These are phyloP conservation scores for Bombus fervidus DNA, from an alignment of 1,140 invertebrate species.

Conservation along the genomic window DNA sequence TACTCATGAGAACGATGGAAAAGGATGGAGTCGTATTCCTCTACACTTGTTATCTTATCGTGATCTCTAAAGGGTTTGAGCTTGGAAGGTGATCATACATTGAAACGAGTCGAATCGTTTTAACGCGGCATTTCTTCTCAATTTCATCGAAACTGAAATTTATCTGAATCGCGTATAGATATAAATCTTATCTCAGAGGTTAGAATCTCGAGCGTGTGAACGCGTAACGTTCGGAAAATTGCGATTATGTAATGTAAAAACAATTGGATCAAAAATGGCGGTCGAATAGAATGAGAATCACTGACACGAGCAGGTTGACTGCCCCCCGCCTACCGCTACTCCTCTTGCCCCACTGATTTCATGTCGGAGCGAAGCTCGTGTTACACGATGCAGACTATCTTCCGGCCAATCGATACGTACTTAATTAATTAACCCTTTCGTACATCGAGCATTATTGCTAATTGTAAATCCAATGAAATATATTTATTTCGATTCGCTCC, in stretches of 20 bases:
- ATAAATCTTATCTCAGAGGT: not conserved
- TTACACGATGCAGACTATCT: constrained; percentile 67
- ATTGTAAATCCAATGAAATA: constrained; percentile 47
- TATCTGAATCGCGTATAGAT: not conserved
- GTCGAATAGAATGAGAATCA: constrained; percentile 56
- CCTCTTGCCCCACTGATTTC: constrained; percentile 46
- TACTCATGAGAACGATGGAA: constrained; percentile 44
- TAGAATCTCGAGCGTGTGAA: not conserved
- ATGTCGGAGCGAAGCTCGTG: constrained; percentile 55
- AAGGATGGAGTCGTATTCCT: constrained; percentile 39
- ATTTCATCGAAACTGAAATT: not conserved
- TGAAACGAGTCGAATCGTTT: not conserved
- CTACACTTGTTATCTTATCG: constrained; percentile 50
- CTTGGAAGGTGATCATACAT: constrained; percentile 4
- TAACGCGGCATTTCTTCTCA: too few species aligned
- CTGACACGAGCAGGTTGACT: constrained; percentile 71
- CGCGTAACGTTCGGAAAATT: not conserved
- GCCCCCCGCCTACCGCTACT: constrained; percentile 51
- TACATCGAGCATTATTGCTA: constrained; percentile 55
- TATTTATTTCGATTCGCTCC: not conserved
- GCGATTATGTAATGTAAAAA: not conserved
- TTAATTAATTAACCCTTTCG: constrained; percentile 69
- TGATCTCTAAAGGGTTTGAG: constrained; percentile 29
- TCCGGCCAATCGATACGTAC: constrained; percentile 67
- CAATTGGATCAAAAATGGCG: not conserved